These are phyloP conservation scores for Drosophila kuntzei DNA, from an alignment of 2,888 invertebrate genomes.

Conservation along the genomic window DNA sequence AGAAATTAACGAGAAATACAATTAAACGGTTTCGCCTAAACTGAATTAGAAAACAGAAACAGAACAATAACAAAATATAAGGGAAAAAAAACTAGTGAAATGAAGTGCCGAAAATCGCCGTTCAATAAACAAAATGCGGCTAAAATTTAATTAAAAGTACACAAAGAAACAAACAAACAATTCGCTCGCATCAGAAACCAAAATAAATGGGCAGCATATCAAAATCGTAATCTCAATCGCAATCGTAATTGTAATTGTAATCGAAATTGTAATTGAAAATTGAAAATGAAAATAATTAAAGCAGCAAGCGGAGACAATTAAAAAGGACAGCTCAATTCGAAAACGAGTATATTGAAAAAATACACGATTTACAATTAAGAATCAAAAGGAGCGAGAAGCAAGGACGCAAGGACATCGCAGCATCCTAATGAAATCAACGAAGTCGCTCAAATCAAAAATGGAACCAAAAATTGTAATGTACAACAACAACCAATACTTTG, in stretches of 20 bases:
- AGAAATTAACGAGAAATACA: conserved; percentile 23
- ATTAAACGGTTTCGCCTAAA: conserved; percentile 55
- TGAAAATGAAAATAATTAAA: conserved; percentile 29
- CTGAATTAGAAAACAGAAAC: conserved; percentile 15
- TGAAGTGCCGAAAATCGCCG: conserved; percentile 50
- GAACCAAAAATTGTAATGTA: conserved; percentile 81
- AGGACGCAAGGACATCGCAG: conserved; percentile 19
- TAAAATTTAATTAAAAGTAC: conserved; percentile 35
- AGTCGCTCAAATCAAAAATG: conserved; percentile 71
- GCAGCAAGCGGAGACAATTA: conserved; percentile 13
- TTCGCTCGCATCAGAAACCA: conserved; percentile 11
- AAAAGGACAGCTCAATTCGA: conserved; percentile 3
- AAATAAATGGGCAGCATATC: conserved; percentile 15
- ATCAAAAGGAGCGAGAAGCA: conserved; percentile 8
- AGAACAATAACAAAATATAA: conserved; percentile 4
- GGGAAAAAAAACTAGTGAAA: conserved; percentile 46
- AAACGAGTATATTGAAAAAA: conserved; percentile 11
- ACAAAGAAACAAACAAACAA: conserved; percentile 15
- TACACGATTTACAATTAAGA: conserved; percentile 16
- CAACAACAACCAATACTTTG: conserved; percentile 44
- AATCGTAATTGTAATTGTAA: conserved; percentile 6
- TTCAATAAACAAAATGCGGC: conserved; percentile 38
- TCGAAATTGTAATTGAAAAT: conserved; percentile 4
- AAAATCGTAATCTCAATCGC: conserved; percentile 6
- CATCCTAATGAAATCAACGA: conserved; percentile 58